Conservation (phyloP, 2,113 vertebrate species). For the Seriola dumerili region DNA sequence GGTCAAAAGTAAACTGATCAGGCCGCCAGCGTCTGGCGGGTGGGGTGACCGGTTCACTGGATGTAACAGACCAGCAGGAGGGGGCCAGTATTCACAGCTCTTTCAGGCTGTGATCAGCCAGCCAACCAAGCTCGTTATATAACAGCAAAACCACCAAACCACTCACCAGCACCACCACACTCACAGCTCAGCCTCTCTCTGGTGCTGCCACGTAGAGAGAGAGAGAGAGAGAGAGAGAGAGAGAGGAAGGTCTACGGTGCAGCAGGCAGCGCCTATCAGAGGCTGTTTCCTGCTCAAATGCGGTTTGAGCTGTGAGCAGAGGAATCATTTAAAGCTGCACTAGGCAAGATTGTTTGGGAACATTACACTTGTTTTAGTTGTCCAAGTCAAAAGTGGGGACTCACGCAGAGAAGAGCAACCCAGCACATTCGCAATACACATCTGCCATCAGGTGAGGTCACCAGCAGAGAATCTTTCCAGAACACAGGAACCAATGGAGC, state of each 20-base stretch:
- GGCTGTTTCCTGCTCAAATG: not conserved
- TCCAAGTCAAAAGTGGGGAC: not conserved
- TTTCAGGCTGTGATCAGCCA: slow-evolving; percentile 41
- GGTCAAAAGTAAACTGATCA: slow-evolving; percentile 48
- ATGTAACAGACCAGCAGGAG: not conserved
- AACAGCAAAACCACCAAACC: slow-evolving; percentile 56
- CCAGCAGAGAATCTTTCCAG: not conserved
- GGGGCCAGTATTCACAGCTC: slow-evolving; percentile 31
- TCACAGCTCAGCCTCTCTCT: slow-evolving; percentile 16
- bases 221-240: slow-evolving; percentile 23
- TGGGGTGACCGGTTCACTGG: slow-evolving; percentile 18
- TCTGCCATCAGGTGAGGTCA: not conserved
- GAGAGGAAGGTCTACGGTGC: not conserved
- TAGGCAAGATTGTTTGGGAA: not conserved
- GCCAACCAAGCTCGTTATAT: slow-evolving; percentile 52
- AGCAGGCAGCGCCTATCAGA: slow-evolving; percentile 3
- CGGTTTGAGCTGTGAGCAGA: slow-evolving; percentile 10
- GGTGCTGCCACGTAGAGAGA: slow-evolving; percentile 64
- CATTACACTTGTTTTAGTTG: not conserved
- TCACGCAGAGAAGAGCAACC: not conserved
- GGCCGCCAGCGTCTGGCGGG: slow-evolving; percentile 9
- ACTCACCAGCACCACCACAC: slow-evolving; percentile 41
- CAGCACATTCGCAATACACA: not conserved
- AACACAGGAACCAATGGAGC: not conserved
- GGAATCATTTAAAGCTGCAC: slow-evolving; percentile 21